Base-by-base conservation (phyloP, 2,113 vertebrate genomes). In the Neolamprologus caudopunctatus region DNA sequence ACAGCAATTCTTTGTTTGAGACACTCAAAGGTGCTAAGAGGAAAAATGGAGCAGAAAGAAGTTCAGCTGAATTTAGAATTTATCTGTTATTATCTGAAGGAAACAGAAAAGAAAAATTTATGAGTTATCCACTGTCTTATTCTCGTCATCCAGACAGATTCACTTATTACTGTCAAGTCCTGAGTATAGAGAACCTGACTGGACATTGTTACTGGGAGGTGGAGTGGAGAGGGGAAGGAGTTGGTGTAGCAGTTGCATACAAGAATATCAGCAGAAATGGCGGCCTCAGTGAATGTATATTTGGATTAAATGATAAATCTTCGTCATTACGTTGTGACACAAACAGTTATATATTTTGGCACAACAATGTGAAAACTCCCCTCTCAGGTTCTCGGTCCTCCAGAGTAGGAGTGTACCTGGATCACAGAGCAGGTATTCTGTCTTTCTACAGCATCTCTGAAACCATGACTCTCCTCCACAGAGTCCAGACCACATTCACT, bases 341-440 rank as follows among this genome's bases (percentile, higher is more conserved):
- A 3, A 51, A 51, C 50, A 19, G 50, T 19, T 9, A 9, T 51
- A 51, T 5, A 51, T n/a, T 51, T 51, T 51, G 50, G 50, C 50
- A 53, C 50, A 53, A 53, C 50, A n/a, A n/a, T 5, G 17, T 53
- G 1, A 1, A n/a, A 53, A 51, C 50, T 51, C 0, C 0, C 9
- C 0, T n/a, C 50, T 53, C 19, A 53, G 50, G 50, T n/a, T 19
- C 19, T 53, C 50, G 9, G 9, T n/a, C 50, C 1, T 53, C 50
- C 50, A 53, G 50, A 53, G 50, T 53, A 10, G 19, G 50, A 53
- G 19, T 53, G 50, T 21, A 21, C 19, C 51, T 53, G 51, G 51
- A 21, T 53, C 51, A 53, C 51, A 21, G 51, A 53, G 19, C 19
- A 53, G 51, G 19, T 53, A 53, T 53, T 53, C 9, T 53, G 19